Percentiles rank a stretch among this genome's conserved stretches.
phyloP scores from a whole-genome alignment of 2,888 invertebrate genomes.

The Lycia hirtaria region DNA sequence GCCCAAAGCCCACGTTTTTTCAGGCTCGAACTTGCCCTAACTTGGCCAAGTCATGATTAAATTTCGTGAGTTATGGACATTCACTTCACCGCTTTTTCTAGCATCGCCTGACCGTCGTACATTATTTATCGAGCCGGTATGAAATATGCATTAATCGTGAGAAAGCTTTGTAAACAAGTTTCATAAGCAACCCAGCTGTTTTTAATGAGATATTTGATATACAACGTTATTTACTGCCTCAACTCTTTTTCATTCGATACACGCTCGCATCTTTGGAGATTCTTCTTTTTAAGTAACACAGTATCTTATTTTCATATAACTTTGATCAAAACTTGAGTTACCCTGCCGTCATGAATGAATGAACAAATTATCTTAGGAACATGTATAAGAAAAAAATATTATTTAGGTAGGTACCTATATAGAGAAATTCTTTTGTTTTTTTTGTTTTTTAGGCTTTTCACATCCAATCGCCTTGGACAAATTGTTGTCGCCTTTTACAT shows the following conservation, averaged over 20 bases:
- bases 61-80: slow-evolving; percentile 73
- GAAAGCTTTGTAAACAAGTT: slow-evolving; percentile 62
- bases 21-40: slow-evolving; percentile 42
- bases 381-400: too few species aligned
- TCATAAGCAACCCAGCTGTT: slow-evolving; percentile 48
- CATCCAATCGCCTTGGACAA: too few species aligned
- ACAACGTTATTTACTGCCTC: slow-evolving; percentile 23
- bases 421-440: too few species aligned
- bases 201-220: slow-evolving; percentile 49
- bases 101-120: slow-evolving; percentile 54
- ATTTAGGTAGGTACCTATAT: too few species aligned
- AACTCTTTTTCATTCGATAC: slow-evolving; percentile 19
- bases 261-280: neutral
- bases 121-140: slow-evolving; percentile 70
- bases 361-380: too few species aligned
- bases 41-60: slow-evolving; percentile 69
- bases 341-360: too few species aligned
- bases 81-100: slow-evolving; percentile 63
- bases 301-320: too few species aligned
- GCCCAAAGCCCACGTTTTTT: slow-evolving; percentile 32
- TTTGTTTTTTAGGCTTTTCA: too few species aligned
- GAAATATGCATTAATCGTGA: slow-evolving; percentile 70
- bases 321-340: too few species aligned
- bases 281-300: neutral
- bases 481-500: too few species aligned